Conservation (phyloP, 2,888 invertebrate genomes). For the Nemurella pictetii region DNA sequence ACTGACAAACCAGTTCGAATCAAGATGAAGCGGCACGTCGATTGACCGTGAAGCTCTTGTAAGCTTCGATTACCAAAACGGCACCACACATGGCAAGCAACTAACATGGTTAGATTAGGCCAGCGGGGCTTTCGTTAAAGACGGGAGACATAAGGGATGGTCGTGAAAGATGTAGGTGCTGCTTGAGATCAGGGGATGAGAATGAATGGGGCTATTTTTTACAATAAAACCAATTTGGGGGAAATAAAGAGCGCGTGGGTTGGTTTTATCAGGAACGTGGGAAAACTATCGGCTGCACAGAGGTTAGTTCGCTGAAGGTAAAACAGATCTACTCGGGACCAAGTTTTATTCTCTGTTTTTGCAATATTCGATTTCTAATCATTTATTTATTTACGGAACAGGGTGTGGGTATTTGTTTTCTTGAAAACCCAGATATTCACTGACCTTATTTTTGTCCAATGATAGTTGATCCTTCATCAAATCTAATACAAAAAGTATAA, state of each 20-base stretch:
- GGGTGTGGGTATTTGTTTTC: too few species aligned
- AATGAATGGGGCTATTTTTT: constrained; percentile 25
- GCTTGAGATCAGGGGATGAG: not conserved
- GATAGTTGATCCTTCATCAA: too few species aligned
- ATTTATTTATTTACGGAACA: not conserved
- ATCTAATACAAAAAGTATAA: not conserved
- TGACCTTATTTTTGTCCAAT: too few species aligned
- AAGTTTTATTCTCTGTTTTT: not conserved
- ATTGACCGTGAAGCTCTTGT: not conserved
- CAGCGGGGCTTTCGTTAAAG: not conserved
- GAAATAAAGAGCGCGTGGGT: not conserved
- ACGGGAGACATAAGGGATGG: not conserved
- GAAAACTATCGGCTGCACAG: constrained; percentile 3
- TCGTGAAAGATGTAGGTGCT: not conserved
- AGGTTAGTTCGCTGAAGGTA: not conserved
- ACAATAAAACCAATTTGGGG: constrained; percentile 19
- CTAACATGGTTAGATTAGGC: not conserved
- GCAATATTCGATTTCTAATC: not conserved
- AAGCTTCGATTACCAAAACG: not conserved
- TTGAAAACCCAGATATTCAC: too few species aligned
- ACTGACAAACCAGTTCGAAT: not conserved
- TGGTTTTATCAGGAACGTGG: constrained; percentile 13
- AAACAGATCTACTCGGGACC: not conserved
- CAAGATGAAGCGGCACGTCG: not conserved
- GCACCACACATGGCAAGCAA: not conserved